phyloP scores from a whole-genome alignment of 2,113 vertebrate species.

The Aspiorhynchus laticeps region DNA sequence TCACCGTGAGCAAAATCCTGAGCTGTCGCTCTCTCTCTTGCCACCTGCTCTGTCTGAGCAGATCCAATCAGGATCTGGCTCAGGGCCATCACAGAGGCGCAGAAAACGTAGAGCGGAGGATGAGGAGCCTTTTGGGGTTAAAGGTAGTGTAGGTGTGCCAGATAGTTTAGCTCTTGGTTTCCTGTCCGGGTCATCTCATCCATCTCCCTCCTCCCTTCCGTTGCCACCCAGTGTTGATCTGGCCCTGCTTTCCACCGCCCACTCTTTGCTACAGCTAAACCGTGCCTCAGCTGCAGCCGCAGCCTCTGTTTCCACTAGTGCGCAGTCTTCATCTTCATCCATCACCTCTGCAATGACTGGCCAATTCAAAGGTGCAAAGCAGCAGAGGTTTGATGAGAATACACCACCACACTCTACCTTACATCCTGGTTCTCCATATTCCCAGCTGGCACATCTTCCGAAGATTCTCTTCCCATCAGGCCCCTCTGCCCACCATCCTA shows the following conservation, averaged over 20 bases:
- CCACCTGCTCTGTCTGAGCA: slow-evolving; percentile 78
- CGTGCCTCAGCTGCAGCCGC: slow-evolving; percentile 75
- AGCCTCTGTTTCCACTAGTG: slow-evolving; percentile 64
- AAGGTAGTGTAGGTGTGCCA: slow-evolving; percentile 70
- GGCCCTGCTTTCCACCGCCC: slow-evolving; percentile 79
- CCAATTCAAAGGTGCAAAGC: slow-evolving; percentile 77
- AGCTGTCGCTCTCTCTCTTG: slow-evolving; percentile 88
- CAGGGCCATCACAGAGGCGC: slow-evolving; percentile 72
- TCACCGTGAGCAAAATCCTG: slow-evolving; percentile 89
- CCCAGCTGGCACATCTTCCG: slow-evolving; percentile 78
- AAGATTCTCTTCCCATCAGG: slow-evolving; percentile 80
- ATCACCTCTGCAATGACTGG: slow-evolving; percentile 71
- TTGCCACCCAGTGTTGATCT: slow-evolving; percentile 80
- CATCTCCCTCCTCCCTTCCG: slow-evolving; percentile 75
- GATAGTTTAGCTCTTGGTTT: slow-evolving; percentile 75
- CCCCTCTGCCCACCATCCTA: slow-evolving; percentile 74
- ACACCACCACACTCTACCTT: slow-evolving; percentile 77
- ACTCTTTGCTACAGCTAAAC: slow-evolving; percentile 79
- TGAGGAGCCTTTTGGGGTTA: slow-evolving; percentile 73
- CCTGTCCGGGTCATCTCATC: slow-evolving; percentile 68
- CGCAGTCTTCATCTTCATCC: slow-evolving; percentile 68
- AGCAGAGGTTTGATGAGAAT: slow-evolving; percentile 81
- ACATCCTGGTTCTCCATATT: slow-evolving; percentile 73
- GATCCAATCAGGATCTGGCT: slow-evolving; percentile 66
- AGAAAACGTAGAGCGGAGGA: slow-evolving; percentile 76